Percentiles rank a stretch among this genome's conserved stretches.
These are phyloP conservation scores for Drosophila diplacantha DNA, from an alignment of 2,888 invertebrate species.

Conservation along the genomic window DNA sequence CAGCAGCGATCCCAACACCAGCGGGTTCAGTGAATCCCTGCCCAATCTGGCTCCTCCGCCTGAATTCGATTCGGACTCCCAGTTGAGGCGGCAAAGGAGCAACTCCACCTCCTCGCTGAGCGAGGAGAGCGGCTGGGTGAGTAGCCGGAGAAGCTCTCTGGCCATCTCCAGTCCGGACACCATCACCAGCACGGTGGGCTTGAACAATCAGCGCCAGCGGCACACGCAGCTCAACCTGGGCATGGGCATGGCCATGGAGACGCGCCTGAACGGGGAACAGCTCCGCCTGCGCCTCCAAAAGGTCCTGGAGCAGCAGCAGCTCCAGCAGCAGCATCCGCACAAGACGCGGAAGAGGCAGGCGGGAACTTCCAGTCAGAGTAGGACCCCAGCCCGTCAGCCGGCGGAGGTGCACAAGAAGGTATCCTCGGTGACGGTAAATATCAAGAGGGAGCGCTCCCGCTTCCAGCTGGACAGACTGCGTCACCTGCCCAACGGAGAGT, in stretches of 20 bases:
- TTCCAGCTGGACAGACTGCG: conserved; percentile 61
- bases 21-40: conserved; percentile 84
- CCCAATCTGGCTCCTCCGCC: conserved; percentile 84
- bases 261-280: conserved; percentile 82
- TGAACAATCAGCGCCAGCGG: conserved; percentile 50
- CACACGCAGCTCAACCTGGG: conserved; percentile 61
- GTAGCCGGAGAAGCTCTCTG: conserved; percentile 84
- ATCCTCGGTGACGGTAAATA: conserved; percentile 72
- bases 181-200: conserved; percentile 66
- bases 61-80: conserved; percentile 79
- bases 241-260: conserved; percentile 73
- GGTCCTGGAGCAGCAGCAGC: conserved; percentile 78
- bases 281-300: conserved; percentile 83
- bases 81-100: conserved; percentile 72
- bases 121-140: conserved; percentile 93
- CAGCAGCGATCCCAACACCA: conserved; percentile 74
- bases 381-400: conserved; percentile 53
- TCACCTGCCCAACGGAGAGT: conserved; percentile 66
- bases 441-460: conserved; percentile 72
- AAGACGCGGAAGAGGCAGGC: conserved; percentile 59
- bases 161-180: conserved; percentile 82
- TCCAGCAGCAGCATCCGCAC: conserved; percentile 74
- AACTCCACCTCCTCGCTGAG: conserved; percentile 84
- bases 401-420: conserved; percentile 72
- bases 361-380: conserved; percentile 46